Evolutionary conservation across 2,888 invertebrate genomes (phyloP).

Genomic region (Harmothoe impar): DNA sequence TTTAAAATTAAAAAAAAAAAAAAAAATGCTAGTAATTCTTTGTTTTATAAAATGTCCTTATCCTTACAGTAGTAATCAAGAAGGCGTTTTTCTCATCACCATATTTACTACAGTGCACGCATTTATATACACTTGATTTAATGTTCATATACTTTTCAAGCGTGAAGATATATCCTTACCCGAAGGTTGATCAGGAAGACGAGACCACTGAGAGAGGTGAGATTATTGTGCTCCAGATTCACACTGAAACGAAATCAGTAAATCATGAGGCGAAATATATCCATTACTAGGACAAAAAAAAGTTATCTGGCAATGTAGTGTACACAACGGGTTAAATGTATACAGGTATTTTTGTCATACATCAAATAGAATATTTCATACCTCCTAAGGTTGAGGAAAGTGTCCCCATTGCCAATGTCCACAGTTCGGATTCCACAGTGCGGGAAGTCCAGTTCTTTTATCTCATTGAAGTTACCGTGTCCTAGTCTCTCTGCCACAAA

Average conservation of each 20-base stretch:
- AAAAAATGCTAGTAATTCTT: no score
- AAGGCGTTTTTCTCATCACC: no score
- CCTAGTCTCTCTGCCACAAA: slow-evolving; percentile 83
- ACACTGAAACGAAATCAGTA: slow-evolving; percentile 76
- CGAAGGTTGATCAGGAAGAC: slow-evolving; percentile 81
- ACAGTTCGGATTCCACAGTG: slow-evolving; percentile 80
- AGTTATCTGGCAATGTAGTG: no score
- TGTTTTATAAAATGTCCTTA: no score
- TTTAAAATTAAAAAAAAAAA: background rate
- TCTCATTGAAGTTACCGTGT: slow-evolving; percentile 80
- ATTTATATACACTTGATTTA: no score
- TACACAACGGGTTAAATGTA: background rate
- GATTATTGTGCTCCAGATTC: slow-evolving; percentile 83
- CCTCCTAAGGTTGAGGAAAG: slow-evolving; percentile 82
- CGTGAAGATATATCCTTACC: slow-evolving; percentile 72
- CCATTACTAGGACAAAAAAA: no score
- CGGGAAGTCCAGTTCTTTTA: slow-evolving; percentile 82
- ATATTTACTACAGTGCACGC: no score
- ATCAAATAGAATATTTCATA: slow-evolving; percentile 65
- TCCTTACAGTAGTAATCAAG: no score
- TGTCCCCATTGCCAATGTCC: slow-evolving; percentile 80
- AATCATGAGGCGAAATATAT: background rate
- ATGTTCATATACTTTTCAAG: no score
- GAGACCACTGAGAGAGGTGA: slow-evolving; percentile 83
- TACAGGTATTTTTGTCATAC: background rate